Conservation (phyloP, 2,888 invertebrate species). For the Tetranychus truncatus region DNA sequence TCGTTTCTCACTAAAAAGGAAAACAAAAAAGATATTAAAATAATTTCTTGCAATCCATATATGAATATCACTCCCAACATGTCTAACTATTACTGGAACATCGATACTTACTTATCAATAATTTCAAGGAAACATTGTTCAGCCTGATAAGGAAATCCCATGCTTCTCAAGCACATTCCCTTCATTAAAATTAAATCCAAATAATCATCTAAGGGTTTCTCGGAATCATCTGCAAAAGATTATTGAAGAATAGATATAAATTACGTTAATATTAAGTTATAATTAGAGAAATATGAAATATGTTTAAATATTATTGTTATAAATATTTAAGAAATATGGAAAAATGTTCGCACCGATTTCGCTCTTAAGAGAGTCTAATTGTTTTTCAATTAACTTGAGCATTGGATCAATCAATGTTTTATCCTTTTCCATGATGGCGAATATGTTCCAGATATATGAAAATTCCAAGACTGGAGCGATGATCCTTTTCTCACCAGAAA, state of each 20-base stretch:
- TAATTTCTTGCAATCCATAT: not conserved
- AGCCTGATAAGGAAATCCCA: conserved; percentile 52
- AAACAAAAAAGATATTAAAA: not conserved
- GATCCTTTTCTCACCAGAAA: not conserved
- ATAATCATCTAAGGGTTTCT: not conserved
- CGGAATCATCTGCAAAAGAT: not conserved
- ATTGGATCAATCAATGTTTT: conserved; percentile 37
- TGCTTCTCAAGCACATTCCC: conserved; percentile 60
- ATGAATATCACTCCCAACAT: not conserved
- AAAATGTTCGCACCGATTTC: not conserved
- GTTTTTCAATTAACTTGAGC: conserved; percentile 31
- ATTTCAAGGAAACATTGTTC: conserved; percentile 11
- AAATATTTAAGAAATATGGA: no score
- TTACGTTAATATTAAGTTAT: no score
- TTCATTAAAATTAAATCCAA: conserved; percentile 46
- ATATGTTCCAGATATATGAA: conserved; percentile 80
- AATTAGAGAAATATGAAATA: no score
- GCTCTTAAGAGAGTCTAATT: not conserved
- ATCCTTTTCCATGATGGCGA: conserved; percentile 59
- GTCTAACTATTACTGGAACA: not conserved
- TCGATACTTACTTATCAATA: conserved; percentile 8
- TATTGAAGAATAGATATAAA: no score
- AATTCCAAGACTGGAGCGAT: conserved; percentile 42
- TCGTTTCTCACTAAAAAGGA: conserved; percentile 29
- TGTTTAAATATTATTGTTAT: no score